Base-by-base conservation (phyloP, 2,888 invertebrate genomes). In the Chelonus formosanus region DNA sequence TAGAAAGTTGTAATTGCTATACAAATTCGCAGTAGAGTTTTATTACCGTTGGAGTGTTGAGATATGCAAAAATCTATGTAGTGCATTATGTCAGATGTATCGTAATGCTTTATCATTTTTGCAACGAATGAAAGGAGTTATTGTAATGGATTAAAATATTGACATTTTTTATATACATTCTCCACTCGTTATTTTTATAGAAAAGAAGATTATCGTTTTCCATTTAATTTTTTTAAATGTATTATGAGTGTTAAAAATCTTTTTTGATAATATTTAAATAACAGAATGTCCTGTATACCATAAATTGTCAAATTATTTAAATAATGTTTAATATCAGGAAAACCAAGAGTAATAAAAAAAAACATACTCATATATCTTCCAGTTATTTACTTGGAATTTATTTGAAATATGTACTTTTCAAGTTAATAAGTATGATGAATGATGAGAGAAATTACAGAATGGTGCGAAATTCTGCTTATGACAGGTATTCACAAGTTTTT, bases 1-100 rank as follows among this genome's bases (percentile, higher is more conserved):
- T 71, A 73, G 67, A 73, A 72, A 69, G 69, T 63, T 71, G 71
- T 67, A 70, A 71, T 71, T 76, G 72, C 77, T 76, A 77, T 77
- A 75, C 74, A 77, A 77, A 77, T 77, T 75, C 74, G 70, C 69
- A 64, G 68, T 69, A 67, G 69, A 71, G 69, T 71, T 62, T 63
- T 64, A 63, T 65, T 55, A 36, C 60, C 64, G 47, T 31, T 43
- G 35, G 20, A 20, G 20, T 20, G 20, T 20, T 20, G 20, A 20
- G 20, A 20, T 20, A 20, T 20, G 20, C 2, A 20, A 20, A 20
- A 20, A 1, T 20, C 20, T 20, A 20, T 20, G 20, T 20, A 20
- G 20, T 20, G 2, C 20, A 20, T 20, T 20, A 20, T 20, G 20
- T 20, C 20, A 20, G 20, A 20, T 20, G 20, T 20, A 20, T 20